phyloP scores from a whole-genome alignment of 2,888 invertebrate genomes.

The Capitulum mitella region DNA sequence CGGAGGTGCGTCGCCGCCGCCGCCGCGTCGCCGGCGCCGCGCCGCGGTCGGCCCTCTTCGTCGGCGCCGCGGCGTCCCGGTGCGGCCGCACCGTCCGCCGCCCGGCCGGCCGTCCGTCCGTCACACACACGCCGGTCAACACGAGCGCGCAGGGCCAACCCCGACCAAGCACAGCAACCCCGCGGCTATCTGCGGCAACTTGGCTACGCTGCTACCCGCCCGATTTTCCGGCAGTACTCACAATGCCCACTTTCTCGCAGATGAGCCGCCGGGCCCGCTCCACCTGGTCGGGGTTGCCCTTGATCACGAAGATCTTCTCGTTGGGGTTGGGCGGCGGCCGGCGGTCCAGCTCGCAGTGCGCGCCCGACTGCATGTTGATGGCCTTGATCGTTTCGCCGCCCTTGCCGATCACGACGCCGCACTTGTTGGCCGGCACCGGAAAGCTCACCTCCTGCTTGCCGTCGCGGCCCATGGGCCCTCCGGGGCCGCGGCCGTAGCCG shows the following conservation, averaged over 20 bases:
- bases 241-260: constrained; percentile 85
- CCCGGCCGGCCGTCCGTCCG: too few species aligned
- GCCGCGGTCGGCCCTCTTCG: too few species aligned
- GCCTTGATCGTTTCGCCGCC: constrained; percentile 97
- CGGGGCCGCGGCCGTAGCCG: constrained; percentile 40
- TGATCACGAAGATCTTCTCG: constrained; percentile 86
- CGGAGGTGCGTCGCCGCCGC: too few species aligned
- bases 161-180: background rate
- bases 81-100: too few species aligned
- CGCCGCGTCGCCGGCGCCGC: too few species aligned
- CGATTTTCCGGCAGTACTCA: constrained; percentile 42
- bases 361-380: constrained; percentile 90
- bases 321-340: constrained; percentile 71
- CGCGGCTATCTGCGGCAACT: background rate
- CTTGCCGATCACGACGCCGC: constrained; percentile 92
- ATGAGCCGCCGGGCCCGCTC: constrained; percentile 94
- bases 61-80: too few species aligned
- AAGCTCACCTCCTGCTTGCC: constrained; percentile 72
- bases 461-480: constrained; percentile 41
- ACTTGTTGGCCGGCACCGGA: constrained; percentile 87
- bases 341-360: constrained; percentile 94
- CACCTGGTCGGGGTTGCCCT: constrained; percentile 87
- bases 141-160: background rate
- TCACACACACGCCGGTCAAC: background rate
- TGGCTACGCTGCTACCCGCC: too few species aligned